Evolutionary conservation across 2,888 invertebrate species (phyloP), one percentile per base, ranked within the genome.

Genomic region (Teleogryllus oceanicus): DNA sequence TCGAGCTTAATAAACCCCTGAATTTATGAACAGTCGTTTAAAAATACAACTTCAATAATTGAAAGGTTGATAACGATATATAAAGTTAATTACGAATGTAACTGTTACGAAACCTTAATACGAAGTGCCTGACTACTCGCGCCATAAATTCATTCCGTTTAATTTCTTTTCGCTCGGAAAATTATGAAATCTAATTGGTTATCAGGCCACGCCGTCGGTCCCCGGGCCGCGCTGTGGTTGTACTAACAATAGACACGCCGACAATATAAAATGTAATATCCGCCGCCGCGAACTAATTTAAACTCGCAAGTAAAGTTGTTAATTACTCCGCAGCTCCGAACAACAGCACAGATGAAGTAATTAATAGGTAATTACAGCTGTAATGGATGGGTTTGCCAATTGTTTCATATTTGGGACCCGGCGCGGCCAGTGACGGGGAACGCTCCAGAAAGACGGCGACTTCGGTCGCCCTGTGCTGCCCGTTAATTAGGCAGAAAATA

Each of bases 1-100:
- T 5, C 62, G 62, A 62, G 62, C n/a, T 18, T n/a, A 62, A 13
- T 62, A 62, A 62, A 18, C 16, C n/a, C n/a, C 13, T n/a, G 62
- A 62, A 62, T 62, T 62, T 62, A 62, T 62, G 62, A 62, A 62
- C 62, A 62, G 62, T 62, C 62, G 62, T 62, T 62, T 62, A 62
- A 62, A 62, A 62, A 62, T n/a, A 62, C 62, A 18, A n/a, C 62
- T 62, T 62, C 62, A 62, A 62, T 62, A 62, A 62, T 62, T 62
- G 62, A 62, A 62, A 62, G 62, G 62, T 62, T 62, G 62, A 62
- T 62, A 62, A 62, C 62, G 62, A 62, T 62, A 62, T 62, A 62
- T 62, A 62, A 62, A 62, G 62, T 62, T 62, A 62, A 62, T 62
- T 62, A 62, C 62, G n/a, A 62, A 62, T 62, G 62, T 62, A 62